Base-by-base conservation (phyloP, 2,113 vertebrate species). In the Ceratotherium simum region DNA sequence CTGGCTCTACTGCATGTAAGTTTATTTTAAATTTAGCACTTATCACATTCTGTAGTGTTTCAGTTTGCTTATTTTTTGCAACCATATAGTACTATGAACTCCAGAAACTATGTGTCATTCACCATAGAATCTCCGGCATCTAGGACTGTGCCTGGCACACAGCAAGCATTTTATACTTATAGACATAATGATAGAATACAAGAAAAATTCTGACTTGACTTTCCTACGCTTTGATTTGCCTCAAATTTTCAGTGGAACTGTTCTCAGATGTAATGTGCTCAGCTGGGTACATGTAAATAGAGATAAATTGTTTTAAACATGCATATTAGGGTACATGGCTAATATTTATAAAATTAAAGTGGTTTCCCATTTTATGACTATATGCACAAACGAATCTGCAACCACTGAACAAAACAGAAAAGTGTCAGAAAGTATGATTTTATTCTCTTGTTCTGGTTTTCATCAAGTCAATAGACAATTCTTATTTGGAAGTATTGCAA, bases 341-440 rank as follows among this genome's bases (percentile, higher is more conserved):
- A 69, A 95, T 91, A 83, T 46, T 67, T n/a, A 48, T 65, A 76
- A 75, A 69, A 76, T 73, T 73, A 46, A 96, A 78, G 20, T 51
- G 8, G 9, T 87, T 90, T 78, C 60, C 3, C 11, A 75, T 48
- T 92, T 94, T 14, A 69, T 5, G 65, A 42, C 5, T 39, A 23
- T 42, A 12, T 33, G 64, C 5, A 18, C 8, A 75, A 94, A 62
- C 64, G 20, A 85, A 48, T 48, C 48, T 56, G 0, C n/a, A 72
- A 73, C 10, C 18, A 67, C 6, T 84, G 36, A 20, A 36, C 48
- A 73, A 31, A 23, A 9, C 3, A 64, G 16, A 73, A 54, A 29
- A 79, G 8, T 8, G 51, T 56, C 25, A 81, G 36, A 5, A 58
- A 58, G 17, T 72, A 65, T 54, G 42, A 64, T 83, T 92, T 96